Conservation (phyloP, 2,888 invertebrate species). For the Athalia cordata region DNA sequence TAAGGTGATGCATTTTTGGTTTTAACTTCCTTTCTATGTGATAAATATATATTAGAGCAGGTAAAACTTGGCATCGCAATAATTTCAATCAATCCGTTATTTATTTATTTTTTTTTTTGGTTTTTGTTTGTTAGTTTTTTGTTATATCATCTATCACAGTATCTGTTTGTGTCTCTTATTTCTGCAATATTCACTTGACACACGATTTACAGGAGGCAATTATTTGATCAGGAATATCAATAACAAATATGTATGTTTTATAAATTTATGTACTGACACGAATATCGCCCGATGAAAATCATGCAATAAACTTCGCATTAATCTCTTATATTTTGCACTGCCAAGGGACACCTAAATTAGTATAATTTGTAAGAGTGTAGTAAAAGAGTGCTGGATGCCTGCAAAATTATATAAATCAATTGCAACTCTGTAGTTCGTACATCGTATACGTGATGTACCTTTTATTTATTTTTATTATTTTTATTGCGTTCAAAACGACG, state of each 20-base stretch:
- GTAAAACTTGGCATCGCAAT: conserved; percentile 44
- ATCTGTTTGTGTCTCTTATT: conserved; percentile 54
- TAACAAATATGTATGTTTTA: conserved; percentile 7
- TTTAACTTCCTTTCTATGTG: conserved; percentile 15
- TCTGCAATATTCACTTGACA: neutral
- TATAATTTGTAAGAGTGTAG: conserved; percentile 35
- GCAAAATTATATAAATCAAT: neutral
- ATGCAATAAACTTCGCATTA: conserved; percentile 10
- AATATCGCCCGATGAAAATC: neutral
- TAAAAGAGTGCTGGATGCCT: conserved; percentile 38
- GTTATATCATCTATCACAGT: conserved; percentile 57
- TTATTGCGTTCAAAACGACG: neutral
- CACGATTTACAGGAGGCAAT: conserved; percentile 5
- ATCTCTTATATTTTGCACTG: conserved; percentile 31
- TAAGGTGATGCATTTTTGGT: conserved; percentile 33
- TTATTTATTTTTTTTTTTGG: conserved; percentile 55
- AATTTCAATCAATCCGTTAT: neutral
- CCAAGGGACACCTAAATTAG: conserved; percentile 37
- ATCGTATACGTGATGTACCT: neutral
- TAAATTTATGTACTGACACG: conserved; percentile 3
- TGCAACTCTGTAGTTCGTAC: neutral
- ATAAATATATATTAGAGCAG: conserved; percentile 37
- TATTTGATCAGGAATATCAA: conserved; percentile 6
- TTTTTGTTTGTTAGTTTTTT: conserved; percentile 56
- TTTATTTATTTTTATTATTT: neutral